Evolutionary conservation across 2,113 vertebrate species (phyloP), one percentile per base, ranked within the genome.

Genomic region (Noturus placidus): DNA sequence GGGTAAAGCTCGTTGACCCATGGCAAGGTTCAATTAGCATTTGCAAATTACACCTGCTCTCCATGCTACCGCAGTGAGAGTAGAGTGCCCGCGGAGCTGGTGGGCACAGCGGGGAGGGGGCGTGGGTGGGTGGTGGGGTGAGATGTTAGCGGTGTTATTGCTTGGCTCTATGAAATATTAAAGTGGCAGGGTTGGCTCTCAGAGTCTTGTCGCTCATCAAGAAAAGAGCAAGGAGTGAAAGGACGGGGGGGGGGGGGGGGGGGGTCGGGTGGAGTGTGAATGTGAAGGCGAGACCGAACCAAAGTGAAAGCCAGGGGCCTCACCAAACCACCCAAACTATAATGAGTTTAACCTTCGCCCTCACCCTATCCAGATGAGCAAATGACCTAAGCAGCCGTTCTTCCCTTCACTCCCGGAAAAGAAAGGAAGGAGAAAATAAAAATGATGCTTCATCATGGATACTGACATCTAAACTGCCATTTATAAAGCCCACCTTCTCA

Each of bases 81-180:
- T 70, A 10, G 82, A 88, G 89, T 81, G 79, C 35, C n/a, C 19
- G 50, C 30, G 38, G 76, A 54, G 88, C 87, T 85, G 61, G 46
- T 77, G 42, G 90, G 90, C 90, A 88, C 50, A 76, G 82, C 33
- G 14, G 63, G 54, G 59, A 79, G 83, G 79, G 63, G 67, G 79
- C 25, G 78, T 33, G 9, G 59, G 52, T 33, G 84, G 67, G 38
- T 25, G 87, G 86, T 7, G 86, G 88, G 91, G 86, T 72, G 86
- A 89, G 90, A 85, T 88, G 83, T 88, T 83, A 90, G 89, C 89
- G 90, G 93, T 94, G 92, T 95, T 93, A 95, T 94, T 96, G 94
- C 95, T 95, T 92, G 93, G 93, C 91, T 90, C 88, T 91, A 94
- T 95, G 92, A 96, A 96, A 96, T 96, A 95, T 95, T 95, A 94